Conservation (phyloP, 2,797 vertebrate species). For the Lacerta agilis region DNA sequence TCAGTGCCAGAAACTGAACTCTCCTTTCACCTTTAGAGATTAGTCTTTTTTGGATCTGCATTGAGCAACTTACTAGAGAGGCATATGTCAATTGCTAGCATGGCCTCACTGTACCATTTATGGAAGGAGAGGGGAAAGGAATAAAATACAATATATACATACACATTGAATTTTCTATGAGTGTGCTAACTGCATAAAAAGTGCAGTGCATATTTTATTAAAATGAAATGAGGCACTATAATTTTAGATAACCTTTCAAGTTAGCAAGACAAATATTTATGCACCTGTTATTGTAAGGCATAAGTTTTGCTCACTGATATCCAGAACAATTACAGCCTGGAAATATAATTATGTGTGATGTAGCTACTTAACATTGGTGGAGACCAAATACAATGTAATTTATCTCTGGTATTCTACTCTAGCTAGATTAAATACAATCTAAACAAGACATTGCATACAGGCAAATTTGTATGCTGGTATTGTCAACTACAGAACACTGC, state of each 20-base stretch:
- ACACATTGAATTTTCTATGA: not conserved
- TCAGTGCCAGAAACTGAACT: not conserved
- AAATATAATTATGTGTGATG: not conserved
- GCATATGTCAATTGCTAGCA: not conserved
- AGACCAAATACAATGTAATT: not conserved
- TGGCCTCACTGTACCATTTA: not conserved
- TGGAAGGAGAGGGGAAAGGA: not conserved
- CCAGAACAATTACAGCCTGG: not conserved
- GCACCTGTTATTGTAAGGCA: not conserved
- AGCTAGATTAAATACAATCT: not conserved
- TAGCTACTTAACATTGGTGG: not conserved
- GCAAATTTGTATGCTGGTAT: not conserved
- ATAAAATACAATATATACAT: not conserved
- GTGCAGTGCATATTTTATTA: not conserved
- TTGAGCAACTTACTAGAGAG: not conserved
- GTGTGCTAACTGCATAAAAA: not conserved
- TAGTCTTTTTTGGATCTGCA: not conserved
- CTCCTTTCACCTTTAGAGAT: not conserved
- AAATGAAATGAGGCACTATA: not conserved
- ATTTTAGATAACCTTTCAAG: slow-evolving; percentile 26
- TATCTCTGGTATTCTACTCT: not conserved
- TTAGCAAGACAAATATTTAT: not conserved
- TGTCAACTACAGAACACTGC: not conserved
- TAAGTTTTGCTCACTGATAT: not conserved
- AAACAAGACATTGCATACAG: not conserved